These are phyloP conservation scores for Heteropelma amictum DNA, from an alignment of 2,888 invertebrate genomes.

Conservation along the genomic window DNA sequence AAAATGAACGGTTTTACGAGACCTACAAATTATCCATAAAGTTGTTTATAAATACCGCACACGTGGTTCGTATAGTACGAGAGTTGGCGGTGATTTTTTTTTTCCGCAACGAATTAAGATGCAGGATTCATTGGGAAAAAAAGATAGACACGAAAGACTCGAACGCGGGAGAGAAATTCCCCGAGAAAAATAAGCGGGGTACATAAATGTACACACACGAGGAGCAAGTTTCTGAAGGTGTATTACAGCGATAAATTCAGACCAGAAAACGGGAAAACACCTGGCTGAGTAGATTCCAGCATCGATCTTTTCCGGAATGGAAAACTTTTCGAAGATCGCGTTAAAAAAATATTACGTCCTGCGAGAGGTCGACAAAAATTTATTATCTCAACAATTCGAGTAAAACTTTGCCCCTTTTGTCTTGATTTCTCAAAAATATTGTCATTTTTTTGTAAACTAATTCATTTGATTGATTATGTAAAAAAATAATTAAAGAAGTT, in stretches of 20 bases:
- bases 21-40: conserved; percentile 47
- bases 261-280: conserved; percentile 39
- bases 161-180: conserved; percentile 47
- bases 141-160: conserved; percentile 25
- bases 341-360: conserved; percentile 31
- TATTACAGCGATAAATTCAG: not conserved
- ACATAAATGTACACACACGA: not conserved
- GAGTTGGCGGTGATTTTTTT: not conserved
- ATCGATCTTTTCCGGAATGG: not conserved
- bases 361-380: conserved; percentile 16
- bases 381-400: not conserved
- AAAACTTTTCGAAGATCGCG: not conserved
- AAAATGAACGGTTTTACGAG: conserved; percentile 17
- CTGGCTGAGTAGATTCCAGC: conserved; percentile 25
- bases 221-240: not conserved
- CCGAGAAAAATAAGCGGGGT: conserved; percentile 8
- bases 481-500: not conserved
- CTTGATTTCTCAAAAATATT: not conserved
- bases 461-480: no score
- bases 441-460: no score
- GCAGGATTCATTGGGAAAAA: conserved; percentile 43
- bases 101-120: conserved; percentile 22
- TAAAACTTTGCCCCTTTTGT: not conserved
- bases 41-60: conserved; percentile 22
- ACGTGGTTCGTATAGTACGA: conserved; percentile 17